Percentiles rank a stretch among this genome's conserved stretches.
Evolutionary conservation across 2,888 invertebrate genomes (phyloP).

Genomic region (Anarsia innoxiella): DNA sequence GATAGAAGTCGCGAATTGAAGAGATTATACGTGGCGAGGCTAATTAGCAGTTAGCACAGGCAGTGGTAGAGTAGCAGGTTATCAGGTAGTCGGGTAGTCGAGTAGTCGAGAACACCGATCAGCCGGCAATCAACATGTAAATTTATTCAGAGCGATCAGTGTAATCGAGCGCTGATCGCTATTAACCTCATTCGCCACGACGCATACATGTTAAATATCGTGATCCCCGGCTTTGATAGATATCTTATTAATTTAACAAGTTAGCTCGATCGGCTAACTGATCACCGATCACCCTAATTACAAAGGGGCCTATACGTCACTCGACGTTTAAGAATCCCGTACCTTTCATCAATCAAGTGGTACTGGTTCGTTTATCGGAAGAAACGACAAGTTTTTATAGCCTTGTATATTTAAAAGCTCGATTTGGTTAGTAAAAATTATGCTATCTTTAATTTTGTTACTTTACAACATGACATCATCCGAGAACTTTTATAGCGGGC

Average conservation of each 20-base stretch:
- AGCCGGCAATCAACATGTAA: conserved; percentile 62
- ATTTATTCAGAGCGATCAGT: conserved; percentile 67
- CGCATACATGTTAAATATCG: conserved; percentile 49
- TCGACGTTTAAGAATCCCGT: not conserved
- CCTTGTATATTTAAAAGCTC: not conserved
- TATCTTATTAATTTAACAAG: conserved; percentile 44
- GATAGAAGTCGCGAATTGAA: conserved; percentile 6
- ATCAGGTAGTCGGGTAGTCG: conserved; percentile 34
- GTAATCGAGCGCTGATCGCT: conserved; percentile 55
- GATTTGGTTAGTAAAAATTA: not conserved
- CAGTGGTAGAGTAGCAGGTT: conserved; percentile 11
- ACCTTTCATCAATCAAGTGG: conserved; percentile 3
- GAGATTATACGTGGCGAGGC: conserved; percentile 5
- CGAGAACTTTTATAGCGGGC: conserved; percentile 3
- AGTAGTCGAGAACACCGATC: conserved; percentile 62
- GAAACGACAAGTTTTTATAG: conserved; percentile 2
- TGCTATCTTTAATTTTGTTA: conserved; percentile 2
- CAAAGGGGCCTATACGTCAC: not conserved
- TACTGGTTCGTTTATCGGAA: not conserved
- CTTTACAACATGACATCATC: conserved; percentile 7
- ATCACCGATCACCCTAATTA: conserved; percentile 10
- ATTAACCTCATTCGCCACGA: conserved; percentile 62
- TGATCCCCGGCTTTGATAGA: conserved; percentile 39
- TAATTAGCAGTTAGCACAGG: conserved; percentile 12
- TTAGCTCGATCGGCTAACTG: conserved; percentile 11